phyloP scores from a whole-genome alignment of 2,797 vertebrate genomes.

The Argentina silus region DNA sequence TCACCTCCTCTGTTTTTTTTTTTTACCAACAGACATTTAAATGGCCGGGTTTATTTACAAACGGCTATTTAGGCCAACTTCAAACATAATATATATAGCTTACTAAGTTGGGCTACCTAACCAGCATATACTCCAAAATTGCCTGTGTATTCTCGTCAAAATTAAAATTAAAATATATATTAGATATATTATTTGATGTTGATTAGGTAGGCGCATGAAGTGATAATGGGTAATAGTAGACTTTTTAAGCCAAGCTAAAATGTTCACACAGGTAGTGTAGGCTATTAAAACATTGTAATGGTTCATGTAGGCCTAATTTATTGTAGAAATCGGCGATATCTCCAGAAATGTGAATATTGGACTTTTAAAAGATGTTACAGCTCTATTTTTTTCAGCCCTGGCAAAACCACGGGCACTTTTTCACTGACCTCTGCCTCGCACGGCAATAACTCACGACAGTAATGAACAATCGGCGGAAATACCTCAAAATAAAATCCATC shows the following conservation, averaged over 20 bases:
- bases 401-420: slow-evolving; percentile 42
- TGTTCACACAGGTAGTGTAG: not conserved
- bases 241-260: not conserved
- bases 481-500: slow-evolving; percentile 99
- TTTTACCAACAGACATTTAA: slow-evolving; percentile 46
- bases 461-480: slow-evolving; percentile 99
- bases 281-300: not conserved
- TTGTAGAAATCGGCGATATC: slow-evolving; percentile 23
- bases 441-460: slow-evolving; percentile 92
- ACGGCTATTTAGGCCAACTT: slow-evolving; percentile 25
- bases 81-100: slow-evolving; percentile 20
- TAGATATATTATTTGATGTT: not conserved
- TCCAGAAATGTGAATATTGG: slow-evolving; percentile 32
- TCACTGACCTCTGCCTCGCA: slow-evolving; percentile 89
- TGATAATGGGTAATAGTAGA: not conserved
- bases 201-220: not conserved
- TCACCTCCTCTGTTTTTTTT: slow-evolving; percentile 40
- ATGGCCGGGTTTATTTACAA: slow-evolving; percentile 61
- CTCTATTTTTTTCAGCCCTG: slow-evolving; percentile 37
- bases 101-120: not conserved
- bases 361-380: slow-evolving; percentile 31
- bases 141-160: not conserved
- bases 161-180: slow-evolving; percentile 6
- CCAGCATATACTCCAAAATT: not conserved
- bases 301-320: not conserved